Conservation (phyloP, 2,797 vertebrate genomes). For the Rhinichthys osculus region DNA sequence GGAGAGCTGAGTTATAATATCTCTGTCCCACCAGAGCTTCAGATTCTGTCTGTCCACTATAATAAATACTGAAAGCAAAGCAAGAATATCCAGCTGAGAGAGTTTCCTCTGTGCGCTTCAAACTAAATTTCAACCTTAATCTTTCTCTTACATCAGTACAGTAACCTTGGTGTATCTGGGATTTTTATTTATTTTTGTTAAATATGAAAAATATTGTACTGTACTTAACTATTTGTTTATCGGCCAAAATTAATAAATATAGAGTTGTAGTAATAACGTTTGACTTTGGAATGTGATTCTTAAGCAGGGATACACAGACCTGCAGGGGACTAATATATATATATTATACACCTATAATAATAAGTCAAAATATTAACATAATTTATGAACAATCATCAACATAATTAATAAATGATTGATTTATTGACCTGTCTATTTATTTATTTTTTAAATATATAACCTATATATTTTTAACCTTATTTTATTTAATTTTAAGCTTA, state of each 20-base stretch:
- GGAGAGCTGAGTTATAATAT: too few species aligned
- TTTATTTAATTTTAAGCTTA: too few species aligned
- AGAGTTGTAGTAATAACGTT: neutral
- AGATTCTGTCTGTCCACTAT: too few species aligned
- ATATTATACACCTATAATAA: too few species aligned
- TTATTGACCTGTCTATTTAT: neutral
- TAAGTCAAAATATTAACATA: too few species aligned
- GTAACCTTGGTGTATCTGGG: neutral
- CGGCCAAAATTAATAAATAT: neutral
- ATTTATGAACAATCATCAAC: too few species aligned
- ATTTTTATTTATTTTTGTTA: too few species aligned
- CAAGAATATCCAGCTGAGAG: too few species aligned
- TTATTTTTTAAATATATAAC: too few species aligned
- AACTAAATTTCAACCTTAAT: neutral
- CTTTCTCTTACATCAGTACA: neutral
- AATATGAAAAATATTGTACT: neutral
- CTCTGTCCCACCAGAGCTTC: too few species aligned
- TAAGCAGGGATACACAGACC: neutral
- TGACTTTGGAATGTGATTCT: neutral
- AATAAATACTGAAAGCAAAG: neutral
- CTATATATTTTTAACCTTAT: too few species aligned
- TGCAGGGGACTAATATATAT: too few species aligned
- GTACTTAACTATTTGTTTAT: neutral
- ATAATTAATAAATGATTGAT: neutral
- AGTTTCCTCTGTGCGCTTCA: neutral